A percentile compares a stretch with the other conserved stretches of the same genome.
phyloP scores from a whole-genome alignment of 2,888 invertebrate genomes.

The Mesorhabditis belari region DNA sequence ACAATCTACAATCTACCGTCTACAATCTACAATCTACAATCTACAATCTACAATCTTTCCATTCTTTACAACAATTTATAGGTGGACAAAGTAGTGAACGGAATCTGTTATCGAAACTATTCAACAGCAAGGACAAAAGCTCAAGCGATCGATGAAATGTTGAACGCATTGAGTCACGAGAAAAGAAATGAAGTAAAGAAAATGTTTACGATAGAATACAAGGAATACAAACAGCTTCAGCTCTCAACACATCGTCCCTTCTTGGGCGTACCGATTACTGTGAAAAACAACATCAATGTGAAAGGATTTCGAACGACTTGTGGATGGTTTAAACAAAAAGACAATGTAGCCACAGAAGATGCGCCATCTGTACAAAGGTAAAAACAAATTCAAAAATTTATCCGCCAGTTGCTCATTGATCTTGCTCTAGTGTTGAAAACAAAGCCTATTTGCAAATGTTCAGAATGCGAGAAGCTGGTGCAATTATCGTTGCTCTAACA shows the following conservation, averaged over 20 bases:
- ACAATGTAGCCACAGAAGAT: not conserved
- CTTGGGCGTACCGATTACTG: not conserved
- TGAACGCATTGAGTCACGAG: not conserved
- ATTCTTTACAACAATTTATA: not conserved
- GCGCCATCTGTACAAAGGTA: not conserved
- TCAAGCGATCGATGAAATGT: not conserved
- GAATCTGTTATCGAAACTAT: not conserved
- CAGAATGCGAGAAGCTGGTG: constrained; percentile 7
- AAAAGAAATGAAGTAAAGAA: not conserved
- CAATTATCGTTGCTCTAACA: constrained; percentile 4
- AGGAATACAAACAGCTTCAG: no score
- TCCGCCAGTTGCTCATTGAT: no score
- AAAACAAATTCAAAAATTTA: no score
- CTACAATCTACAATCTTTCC: no score
- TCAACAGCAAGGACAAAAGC: not conserved
- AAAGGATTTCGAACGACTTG: not conserved
- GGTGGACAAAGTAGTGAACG: not conserved
- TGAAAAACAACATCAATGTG: not conserved
- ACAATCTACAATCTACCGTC: no score
- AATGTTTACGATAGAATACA: not conserved
- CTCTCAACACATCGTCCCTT: not conserved
- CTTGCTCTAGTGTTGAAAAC: no score
- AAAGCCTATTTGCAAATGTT: no score
- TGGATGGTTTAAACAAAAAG: not conserved
- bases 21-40: no score